These are phyloP conservation scores for Hemiprocne comata DNA, from an alignment of 2,113 vertebrate species.

Conservation along the genomic window DNA sequence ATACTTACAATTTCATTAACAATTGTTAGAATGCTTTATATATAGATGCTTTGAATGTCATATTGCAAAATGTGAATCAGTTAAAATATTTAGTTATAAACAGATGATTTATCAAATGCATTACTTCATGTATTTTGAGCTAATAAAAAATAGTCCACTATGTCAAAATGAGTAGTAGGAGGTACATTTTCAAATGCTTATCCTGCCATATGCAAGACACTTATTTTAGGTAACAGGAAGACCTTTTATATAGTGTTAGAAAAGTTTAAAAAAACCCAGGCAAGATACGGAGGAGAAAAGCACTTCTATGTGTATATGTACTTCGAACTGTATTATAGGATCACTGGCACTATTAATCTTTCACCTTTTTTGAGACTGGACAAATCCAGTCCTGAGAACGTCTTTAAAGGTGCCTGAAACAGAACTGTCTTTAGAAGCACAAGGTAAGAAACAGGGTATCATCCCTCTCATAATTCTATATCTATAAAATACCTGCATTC, in stretches of 20 bases:
- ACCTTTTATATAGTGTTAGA: neutral
- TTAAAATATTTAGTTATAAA: neutral
- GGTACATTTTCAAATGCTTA: neutral
- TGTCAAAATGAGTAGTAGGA: neutral
- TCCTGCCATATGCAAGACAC: neutral
- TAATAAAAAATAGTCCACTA: neutral
- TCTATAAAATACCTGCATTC: neutral
- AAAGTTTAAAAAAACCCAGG: accelerated
- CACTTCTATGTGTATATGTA: neutral
- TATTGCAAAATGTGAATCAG: neutral
- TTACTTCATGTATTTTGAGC: neutral
- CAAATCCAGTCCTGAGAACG: neutral
- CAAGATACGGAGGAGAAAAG: neutral
- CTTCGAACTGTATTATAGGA: neutral
- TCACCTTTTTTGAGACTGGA: neutral
- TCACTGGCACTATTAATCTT: neutral
- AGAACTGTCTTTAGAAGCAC: neutral
- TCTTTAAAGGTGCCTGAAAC: neutral
- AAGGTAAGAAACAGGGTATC: neutral
- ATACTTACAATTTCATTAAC: neutral
- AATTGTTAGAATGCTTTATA: neutral
- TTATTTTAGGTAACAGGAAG: neutral
- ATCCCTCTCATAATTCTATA: neutral
- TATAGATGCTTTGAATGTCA: neutral
- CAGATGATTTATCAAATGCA: neutral